Base-by-base conservation (phyloP, 2,797 vertebrate species). In the Labroides dimidiatus region DNA sequence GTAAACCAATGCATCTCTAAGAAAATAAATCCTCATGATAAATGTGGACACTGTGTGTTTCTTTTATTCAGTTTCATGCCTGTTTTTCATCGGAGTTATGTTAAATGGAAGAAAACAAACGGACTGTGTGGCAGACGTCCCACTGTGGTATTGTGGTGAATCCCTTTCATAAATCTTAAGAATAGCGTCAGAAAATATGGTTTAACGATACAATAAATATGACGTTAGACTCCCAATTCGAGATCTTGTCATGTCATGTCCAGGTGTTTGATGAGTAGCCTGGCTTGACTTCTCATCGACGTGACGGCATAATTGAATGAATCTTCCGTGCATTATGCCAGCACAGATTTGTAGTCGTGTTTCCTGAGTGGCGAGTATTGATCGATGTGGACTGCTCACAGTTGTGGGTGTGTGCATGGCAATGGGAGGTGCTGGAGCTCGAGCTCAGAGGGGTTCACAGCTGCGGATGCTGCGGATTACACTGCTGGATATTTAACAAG, bases 1-100 rank as follows among this genome's bases (percentile, higher is more conserved):
- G 92, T 93, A 91, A 91, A 89, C 75, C 79, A 78, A 85, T 87
- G 84, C 87, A 91, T 90, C 87, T 89, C 86, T 90, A 87, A 90
- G 74, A 87, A 87, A 92, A 87, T 89, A 93, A 92, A 93, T 91
- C 81, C 77, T 88, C 79, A 86, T 89, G 84, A 81, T 88, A 81
- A 88, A 86, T 87, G 78, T 87, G 77, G 55, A 68, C 6, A 4
- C 19, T 45, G 48, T 63, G 0, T 53, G 37, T 54, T 48, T 71
- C 67, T 65, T 51, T 69, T 37, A 55, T 84, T 33, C 39, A 14
- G 10, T 47, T 60, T 56, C 10, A 13, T 15, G 39, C 43, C 19
- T 9, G 1, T 15, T 56, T 15, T 1, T 64, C 2, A 11, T 45
- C 12, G n/a, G 30, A 9, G 8, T 33, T 33, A 1, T 33, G 16